Percentiles rank a stretch among this genome's conserved stretches.
Evolutionary conservation across 2,113 vertebrate species (phyloP).

Genomic region (Ammospiza caudacuta): DNA sequence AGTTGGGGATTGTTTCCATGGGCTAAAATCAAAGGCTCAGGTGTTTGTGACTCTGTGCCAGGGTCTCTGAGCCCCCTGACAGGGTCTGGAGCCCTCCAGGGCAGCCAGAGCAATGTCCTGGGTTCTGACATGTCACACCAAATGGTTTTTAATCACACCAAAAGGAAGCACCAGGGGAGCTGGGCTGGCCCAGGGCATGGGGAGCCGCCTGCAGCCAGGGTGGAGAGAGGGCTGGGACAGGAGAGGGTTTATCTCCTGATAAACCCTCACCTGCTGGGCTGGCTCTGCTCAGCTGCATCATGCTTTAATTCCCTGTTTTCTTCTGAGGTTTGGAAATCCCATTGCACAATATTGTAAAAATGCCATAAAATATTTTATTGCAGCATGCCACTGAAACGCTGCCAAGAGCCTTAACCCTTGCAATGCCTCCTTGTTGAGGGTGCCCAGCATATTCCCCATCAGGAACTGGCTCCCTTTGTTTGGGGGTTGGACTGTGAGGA

Average conservation of each 20-base stretch:
- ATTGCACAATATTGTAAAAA: constrained; percentile 53
- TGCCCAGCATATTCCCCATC: not conserved
- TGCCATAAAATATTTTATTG: constrained; percentile 54
- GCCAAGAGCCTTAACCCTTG: constrained; percentile 54
- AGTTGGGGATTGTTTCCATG: too few relatives aligned
- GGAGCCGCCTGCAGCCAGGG: not conserved
- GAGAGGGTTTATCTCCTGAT: not conserved
- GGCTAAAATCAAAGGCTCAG: too few relatives aligned
- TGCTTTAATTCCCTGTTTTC: not conserved
- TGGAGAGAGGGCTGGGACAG: not conserved
- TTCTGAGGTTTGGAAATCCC: not conserved
- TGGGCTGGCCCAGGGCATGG: not conserved
- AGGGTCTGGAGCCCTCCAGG: too few relatives aligned
- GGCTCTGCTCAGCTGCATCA: not conserved
- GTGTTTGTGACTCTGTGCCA: too few relatives aligned
- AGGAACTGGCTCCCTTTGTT: not conserved
- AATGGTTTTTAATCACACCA: too few relatives aligned
- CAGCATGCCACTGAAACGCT: not conserved
- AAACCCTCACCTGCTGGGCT: constrained; percentile 25
- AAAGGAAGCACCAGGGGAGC: not conserved
- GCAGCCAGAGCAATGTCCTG: too few relatives aligned
- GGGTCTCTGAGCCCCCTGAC: too few relatives aligned
- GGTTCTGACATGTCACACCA: too few relatives aligned
- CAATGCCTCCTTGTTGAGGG: not conserved
- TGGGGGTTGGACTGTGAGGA: not conserved